A percentile compares a stretch with the other conserved stretches of the same genome.
Evolutionary conservation across 2,113 vertebrate species (phyloP).

Genomic region (Petaurus breviceps): DNA sequence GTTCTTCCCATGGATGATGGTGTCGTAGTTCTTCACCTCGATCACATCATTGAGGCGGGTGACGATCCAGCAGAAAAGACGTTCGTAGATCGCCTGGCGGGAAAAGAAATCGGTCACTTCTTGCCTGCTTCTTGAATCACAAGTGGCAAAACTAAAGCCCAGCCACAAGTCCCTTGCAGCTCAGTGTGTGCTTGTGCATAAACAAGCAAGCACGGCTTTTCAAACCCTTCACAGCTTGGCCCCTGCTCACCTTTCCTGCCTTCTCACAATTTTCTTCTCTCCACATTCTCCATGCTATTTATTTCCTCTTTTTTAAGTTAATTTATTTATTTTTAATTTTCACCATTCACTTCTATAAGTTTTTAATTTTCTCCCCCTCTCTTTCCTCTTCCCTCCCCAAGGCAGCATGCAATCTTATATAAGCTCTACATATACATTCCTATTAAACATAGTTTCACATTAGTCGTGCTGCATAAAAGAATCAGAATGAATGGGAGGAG

Average conservation of each 20-base stretch:
- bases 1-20: slow-evolving; percentile 93
- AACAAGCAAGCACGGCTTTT: background rate
- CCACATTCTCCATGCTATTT: background rate
- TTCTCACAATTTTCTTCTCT: background rate
- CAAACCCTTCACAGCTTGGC: background rate
- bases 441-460: too few species aligned
- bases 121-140: background rate
- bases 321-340: too few species aligned
- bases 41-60: slow-evolving; percentile 95
- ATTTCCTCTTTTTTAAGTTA: too few species aligned
- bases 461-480: too few species aligned
- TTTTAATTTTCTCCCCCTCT: too few species aligned
- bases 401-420: too few species aligned
- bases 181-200: background rate
- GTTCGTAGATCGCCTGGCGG: slow-evolving; percentile 96
- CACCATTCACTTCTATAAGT: too few species aligned
- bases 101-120: slow-evolving; percentile 11
- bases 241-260: background rate
- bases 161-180: background rate
- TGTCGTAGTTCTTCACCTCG: slow-evolving; percentile 95
- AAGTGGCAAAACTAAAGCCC: slow-evolving; percentile 1
- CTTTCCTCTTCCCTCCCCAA: too few species aligned
- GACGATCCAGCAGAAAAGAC: slow-evolving; percentile 98
- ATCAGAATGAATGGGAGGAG: too few species aligned
- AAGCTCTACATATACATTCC: too few species aligned